phyloP scores from a whole-genome alignment of 2,888 invertebrate species.

The Pherbina coryleti region DNA sequence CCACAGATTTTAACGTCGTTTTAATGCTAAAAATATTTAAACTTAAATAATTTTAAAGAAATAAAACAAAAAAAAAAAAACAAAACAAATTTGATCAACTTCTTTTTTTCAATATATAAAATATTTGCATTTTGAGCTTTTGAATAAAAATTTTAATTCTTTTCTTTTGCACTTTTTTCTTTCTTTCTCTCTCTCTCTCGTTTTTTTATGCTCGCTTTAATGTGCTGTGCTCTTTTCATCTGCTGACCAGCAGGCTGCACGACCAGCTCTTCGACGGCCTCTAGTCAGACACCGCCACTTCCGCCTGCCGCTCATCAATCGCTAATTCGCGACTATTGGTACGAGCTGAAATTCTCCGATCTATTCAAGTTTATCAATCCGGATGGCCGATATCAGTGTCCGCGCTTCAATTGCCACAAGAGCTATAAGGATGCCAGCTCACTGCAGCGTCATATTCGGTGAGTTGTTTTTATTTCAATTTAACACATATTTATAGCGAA shows the following conservation, averaged over 20 bases:
- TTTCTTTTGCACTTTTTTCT: conserved; percentile 38
- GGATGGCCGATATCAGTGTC: conserved; percentile 70
- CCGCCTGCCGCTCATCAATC: conserved; percentile 61
- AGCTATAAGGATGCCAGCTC: conserved; percentile 71
- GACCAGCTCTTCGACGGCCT: conserved; percentile 62
- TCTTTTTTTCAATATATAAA: conserved; percentile 40
- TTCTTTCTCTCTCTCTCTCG: conserved; percentile 23
- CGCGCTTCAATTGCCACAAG: conserved; percentile 69
- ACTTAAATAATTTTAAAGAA: conserved; percentile 1
- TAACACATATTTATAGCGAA: not conserved
- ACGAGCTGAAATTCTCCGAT: conserved; percentile 70
- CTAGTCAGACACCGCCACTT: conserved; percentile 65
- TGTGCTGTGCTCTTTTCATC: not conserved
- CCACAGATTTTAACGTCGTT: not conserved
- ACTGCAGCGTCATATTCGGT: conserved; percentile 71
- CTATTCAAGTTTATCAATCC: conserved; percentile 69
- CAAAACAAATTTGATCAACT: conserved; percentile 48
- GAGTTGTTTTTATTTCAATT: conserved; percentile 48
- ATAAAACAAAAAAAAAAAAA: conserved; percentile 39
- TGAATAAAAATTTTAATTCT: conserved; percentile 36
- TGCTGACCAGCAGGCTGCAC: conserved; percentile 51
- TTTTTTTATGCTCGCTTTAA: conserved; percentile 14
- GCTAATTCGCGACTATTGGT: conserved; percentile 69
- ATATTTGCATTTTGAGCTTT: conserved; percentile 22
- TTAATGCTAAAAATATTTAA: conserved; percentile 12